These are phyloP conservation scores for Cynoglossus semilaevis DNA, from an alignment of 2,113 vertebrate species.

Conservation along the genomic window DNA sequence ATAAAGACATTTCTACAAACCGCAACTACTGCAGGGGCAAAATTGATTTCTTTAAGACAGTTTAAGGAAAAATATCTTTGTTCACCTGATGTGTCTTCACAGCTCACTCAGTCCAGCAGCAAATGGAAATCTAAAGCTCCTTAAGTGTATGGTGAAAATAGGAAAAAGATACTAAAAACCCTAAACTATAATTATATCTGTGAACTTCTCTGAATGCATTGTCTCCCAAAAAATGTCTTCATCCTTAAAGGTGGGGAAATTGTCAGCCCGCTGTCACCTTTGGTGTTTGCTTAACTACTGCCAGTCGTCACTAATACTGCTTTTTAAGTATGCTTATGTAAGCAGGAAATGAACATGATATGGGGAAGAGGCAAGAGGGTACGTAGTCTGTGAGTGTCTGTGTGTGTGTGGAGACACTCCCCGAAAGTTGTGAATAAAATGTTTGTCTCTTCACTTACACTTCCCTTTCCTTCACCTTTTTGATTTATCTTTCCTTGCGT, in stretches of 20 bases:
- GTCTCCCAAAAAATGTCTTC: slow-evolving; percentile 1
- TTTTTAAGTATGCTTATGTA: slow-evolving; percentile 32
- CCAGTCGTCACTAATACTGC: slow-evolving; percentile 49
- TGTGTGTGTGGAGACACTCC: slow-evolving; percentile 50
- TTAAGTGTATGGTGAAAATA: not conserved
- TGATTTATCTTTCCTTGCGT: slow-evolving; percentile 10
- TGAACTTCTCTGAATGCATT: not conserved
- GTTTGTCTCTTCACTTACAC: slow-evolving; percentile 40
- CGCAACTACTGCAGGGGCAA: not conserved
- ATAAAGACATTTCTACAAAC: slow-evolving; percentile 32
- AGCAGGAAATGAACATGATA: slow-evolving; percentile 69
- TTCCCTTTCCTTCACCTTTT: slow-evolving; percentile 61
- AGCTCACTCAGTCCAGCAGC: slow-evolving; percentile 38
- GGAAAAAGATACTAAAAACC: not conserved
- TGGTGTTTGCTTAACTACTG: slow-evolving; percentile 26
- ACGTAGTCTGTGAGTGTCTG: slow-evolving; percentile 7
- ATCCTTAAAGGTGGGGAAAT: not conserved
- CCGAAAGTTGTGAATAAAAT: slow-evolving; percentile 30
- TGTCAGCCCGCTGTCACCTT: slow-evolving; percentile 13
- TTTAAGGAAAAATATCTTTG: slow-evolving; percentile 28
- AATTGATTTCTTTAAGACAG: not conserved
- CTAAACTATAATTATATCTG: not conserved
- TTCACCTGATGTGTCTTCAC: slow-evolving; percentile 12
- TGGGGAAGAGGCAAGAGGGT: slow-evolving; percentile 26
- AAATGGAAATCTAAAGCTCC: slow-evolving; percentile 13